These are phyloP conservation scores for Aelia acuminata DNA, from an alignment of 2,888 invertebrate species.

Conservation along the genomic window DNA sequence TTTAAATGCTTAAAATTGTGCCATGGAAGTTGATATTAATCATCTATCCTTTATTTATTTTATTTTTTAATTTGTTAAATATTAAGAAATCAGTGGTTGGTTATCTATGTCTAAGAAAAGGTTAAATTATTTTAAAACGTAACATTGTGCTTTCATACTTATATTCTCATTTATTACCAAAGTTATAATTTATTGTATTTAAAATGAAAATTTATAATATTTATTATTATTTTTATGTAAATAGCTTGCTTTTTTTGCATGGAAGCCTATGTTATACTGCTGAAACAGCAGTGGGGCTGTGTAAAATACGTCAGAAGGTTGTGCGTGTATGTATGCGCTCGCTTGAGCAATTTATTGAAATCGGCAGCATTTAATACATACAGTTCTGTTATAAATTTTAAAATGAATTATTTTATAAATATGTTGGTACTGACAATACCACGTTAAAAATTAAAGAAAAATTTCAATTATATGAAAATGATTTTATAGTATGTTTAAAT, in stretches of 20 bases:
- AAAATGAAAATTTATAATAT: constrained; percentile 47
- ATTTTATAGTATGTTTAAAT: constrained; percentile 53
- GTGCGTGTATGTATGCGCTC: constrained; percentile 57
- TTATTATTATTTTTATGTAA: constrained; percentile 47
- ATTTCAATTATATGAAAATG: constrained; percentile 32
- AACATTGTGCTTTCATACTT: constrained; percentile 57
- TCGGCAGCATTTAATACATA: constrained; percentile 52
- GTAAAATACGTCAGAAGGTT: constrained; percentile 59
- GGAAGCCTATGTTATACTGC: constrained; percentile 54
- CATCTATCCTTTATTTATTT: background rate
- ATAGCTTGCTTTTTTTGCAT: constrained; percentile 57
- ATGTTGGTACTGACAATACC: constrained; percentile 47
- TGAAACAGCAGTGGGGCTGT: constrained; percentile 56
- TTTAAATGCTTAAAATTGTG: constrained; percentile 40
- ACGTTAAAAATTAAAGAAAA: constrained; percentile 49
- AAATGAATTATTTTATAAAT: constrained; percentile 56
- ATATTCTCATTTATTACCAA: constrained; percentile 54
- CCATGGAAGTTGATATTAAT: constrained; percentile 45
- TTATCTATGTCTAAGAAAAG: constrained; percentile 35
- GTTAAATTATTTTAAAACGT: constrained; percentile 47
- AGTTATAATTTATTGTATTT: constrained; percentile 56
- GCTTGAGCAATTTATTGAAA: constrained; percentile 56
- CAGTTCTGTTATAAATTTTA: constrained; percentile 54
- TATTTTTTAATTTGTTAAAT: constrained; percentile 50
- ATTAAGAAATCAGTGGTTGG: constrained; percentile 48